Evolutionary conservation across 2,888 invertebrate species (phyloP).

Genomic region (Andrena chrysosceles): DNA sequence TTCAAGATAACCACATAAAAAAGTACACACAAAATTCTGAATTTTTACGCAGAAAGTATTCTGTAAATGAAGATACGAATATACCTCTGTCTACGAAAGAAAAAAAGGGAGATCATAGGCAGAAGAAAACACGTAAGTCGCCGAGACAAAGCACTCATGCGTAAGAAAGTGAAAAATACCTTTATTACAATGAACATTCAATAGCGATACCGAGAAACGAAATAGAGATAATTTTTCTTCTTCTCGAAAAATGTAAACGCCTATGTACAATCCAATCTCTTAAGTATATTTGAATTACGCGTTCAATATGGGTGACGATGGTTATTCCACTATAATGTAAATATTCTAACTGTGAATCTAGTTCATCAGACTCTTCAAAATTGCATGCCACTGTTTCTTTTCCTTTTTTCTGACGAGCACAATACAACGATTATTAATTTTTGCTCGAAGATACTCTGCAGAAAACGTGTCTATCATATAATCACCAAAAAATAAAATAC

Average conservation of each 20-base stretch:
- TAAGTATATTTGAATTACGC: constrained; percentile 22
- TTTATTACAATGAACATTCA: constrained; percentile 68
- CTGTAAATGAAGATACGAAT: constrained; percentile 21
- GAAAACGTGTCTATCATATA: not conserved
- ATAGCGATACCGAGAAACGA: constrained; percentile 64
- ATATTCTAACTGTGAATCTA: not conserved
- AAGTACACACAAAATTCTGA: constrained; percentile 28
- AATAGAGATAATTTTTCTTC: constrained; percentile 66
- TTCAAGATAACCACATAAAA: not conserved
- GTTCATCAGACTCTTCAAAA: not conserved
- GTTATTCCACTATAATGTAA: constrained; percentile 5
- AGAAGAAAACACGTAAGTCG: constrained; percentile 63
- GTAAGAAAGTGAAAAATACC: constrained; percentile 63
- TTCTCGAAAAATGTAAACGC: constrained; percentile 30
- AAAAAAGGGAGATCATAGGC: constrained; percentile 51
- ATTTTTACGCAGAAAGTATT: constrained; percentile 20
- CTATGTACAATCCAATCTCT: constrained; percentile 35
- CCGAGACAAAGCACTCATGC: constrained; percentile 70
- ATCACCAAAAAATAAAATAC: constrained; percentile 23
- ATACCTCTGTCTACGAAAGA: constrained; percentile 34
- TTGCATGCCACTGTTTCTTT: constrained; percentile 10
- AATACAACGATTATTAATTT: constrained; percentile 2
- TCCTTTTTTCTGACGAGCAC: not conserved
- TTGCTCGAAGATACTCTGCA: not conserved
- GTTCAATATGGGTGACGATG: constrained; percentile 2